A percentile compares a stretch with the other conserved stretches of the same genome.
These are phyloP conservation scores for Gobionotothen gibberifrons DNA, from an alignment of 2,797 vertebrate genomes.

Conservation along the genomic window DNA sequence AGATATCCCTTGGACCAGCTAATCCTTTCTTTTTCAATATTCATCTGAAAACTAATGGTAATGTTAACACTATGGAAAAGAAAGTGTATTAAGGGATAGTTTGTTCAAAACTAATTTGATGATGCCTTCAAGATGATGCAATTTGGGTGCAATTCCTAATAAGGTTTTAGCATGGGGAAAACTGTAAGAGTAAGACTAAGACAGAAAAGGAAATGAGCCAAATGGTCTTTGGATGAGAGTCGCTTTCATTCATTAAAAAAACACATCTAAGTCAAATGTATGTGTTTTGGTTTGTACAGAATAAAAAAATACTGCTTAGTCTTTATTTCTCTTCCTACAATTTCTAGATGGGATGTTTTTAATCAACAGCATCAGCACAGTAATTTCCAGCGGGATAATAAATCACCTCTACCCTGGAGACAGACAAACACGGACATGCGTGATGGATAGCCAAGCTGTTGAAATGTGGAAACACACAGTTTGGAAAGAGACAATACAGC, in stretches of 20 bases:
- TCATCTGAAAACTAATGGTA: conserved; percentile 10
- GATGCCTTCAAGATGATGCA: conserved; percentile 67
- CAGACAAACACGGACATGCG: conserved; percentile 61
- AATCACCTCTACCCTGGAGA: conserved; percentile 77
- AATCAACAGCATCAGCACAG: conserved; percentile 64
- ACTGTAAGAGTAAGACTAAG: conserved; percentile 21
- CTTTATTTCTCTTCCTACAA: conserved; percentile 32
- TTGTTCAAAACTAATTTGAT: conserved; percentile 46
- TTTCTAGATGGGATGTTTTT: conserved; percentile 56
- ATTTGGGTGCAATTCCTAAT: conserved; percentile 59
- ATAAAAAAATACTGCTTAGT: conserved; percentile 10
- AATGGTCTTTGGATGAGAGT: conserved; percentile 24
- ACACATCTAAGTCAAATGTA: conserved; percentile 31
- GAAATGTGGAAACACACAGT: conserved; percentile 73
- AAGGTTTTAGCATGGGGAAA: conserved; percentile 16
- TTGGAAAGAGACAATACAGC: conserved; percentile 66
- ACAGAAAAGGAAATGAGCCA: conserved; percentile 31
- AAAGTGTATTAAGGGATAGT: conserved; percentile 27
- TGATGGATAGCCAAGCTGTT: conserved; percentile 77
- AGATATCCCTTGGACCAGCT: conserved; percentile 11
- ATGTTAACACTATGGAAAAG: conserved; percentile 13
- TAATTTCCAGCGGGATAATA: conserved; percentile 76
- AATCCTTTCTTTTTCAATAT: conserved; percentile 35
- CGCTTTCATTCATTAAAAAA: conserved; percentile 33
- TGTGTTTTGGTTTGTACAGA: conserved; percentile 13